Evolutionary conservation across 2,113 vertebrate genomes (phyloP), one percentile per base, ranked within the genome.

Genomic region (Aegithalos caudatus): DNA sequence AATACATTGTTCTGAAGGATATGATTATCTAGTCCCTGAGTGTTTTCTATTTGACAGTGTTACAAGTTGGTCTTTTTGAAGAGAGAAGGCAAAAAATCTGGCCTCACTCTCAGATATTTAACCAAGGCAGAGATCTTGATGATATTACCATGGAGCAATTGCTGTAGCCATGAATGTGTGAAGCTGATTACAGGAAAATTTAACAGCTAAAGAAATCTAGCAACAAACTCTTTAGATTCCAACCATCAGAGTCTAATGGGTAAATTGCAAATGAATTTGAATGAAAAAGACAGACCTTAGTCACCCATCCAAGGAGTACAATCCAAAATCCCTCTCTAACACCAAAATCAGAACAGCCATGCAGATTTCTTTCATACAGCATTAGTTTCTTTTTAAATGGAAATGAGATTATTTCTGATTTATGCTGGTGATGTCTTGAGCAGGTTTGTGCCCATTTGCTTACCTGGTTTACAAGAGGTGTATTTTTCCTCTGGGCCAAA

Each of bases 401-500:
- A 91, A 96, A 87, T 79, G 6, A 92, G 61, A 62, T 71, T 57
- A 71, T 57, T 77, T 88, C 69, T 86, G 60, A 81, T 90, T 94
- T 94, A 81, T 87, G 44, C 42, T 61, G 29, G 40, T 86, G 74
- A 58, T 87, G 38, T 79, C 77, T 81, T 51, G 35, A 93, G 42
- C 74, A 86, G 56, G 15, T 94, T 62, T 83, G 58, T 86, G 70
- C 73, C 76, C 64, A 20, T 70, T 86, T 94, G 54, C 90, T 91
- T 87, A 67, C 94, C 64, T 93, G 84, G 57, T 90, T 95, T 93
- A 82, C 87, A 92, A 78, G 82, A 88, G 17, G 40, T 72, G 19
- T 78, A 61, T 79, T 90, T 92, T 77, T 96, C 57, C 85, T 92
- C 47, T 90, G 86, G 77, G 87, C 67, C 83, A 83, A 78, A 72